These are phyloP conservation scores for Phycodurus eques DNA, from an alignment of 2,113 vertebrate species.

Conservation along the genomic window DNA sequence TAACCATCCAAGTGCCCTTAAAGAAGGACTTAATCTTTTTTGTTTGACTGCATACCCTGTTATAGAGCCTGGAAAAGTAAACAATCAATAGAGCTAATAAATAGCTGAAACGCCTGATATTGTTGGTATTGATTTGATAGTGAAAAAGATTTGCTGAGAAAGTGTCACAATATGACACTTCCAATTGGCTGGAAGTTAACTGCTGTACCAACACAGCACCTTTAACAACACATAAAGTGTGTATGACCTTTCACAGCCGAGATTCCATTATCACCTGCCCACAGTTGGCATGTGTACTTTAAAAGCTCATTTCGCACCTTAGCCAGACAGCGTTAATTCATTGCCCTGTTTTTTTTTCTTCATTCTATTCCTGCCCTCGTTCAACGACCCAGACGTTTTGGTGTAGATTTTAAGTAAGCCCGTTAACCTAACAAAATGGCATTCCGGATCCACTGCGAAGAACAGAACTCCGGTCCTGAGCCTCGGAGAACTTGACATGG, in stretches of 20 bases:
- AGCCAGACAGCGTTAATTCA: constrained; percentile 28
- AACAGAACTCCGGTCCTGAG: not conserved
- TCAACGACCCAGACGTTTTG: constrained; percentile 27
- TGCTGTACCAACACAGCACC: not conserved
- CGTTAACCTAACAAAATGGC: constrained; percentile 14
- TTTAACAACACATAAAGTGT: constrained; percentile 17
- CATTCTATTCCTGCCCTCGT: constrained; percentile 19
- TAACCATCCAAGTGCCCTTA: not conserved
- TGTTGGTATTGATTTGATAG: constrained; percentile 1
- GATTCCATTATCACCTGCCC: constrained; percentile 54
- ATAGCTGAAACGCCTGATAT: not conserved
- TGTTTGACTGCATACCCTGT: not conserved
- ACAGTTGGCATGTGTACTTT: constrained; percentile 27
- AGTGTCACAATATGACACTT: not conserved
- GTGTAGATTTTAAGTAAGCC: constrained; percentile 13
- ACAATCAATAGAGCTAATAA: not conserved
- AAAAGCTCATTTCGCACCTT: constrained; percentile 35
- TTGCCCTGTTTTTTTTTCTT: constrained; percentile 16
- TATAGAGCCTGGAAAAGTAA: not conserved
- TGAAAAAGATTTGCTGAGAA: not conserved
- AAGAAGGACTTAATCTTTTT: not conserved
- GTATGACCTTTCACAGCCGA: constrained; percentile 35
- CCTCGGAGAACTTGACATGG: constrained; percentile 17
- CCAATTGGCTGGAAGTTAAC: not conserved
- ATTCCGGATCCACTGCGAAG: not conserved